Conservation (phyloP, 2,888 invertebrate species). For the Drosophila infuscata region DNA sequence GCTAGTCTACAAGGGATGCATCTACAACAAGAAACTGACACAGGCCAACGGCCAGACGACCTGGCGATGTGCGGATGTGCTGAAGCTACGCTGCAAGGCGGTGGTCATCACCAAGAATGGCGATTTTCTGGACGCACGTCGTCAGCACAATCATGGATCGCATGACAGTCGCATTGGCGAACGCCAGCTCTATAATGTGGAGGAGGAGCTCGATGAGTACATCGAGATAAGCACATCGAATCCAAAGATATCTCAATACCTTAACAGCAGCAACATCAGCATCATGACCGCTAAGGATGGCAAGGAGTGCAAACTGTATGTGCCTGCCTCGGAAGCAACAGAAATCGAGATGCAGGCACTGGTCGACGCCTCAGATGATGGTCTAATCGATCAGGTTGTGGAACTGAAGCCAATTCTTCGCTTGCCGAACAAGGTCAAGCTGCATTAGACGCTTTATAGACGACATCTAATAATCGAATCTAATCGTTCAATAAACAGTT, state of each 20-base stretch:
- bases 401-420: conserved; percentile 33
- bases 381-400: conserved; percentile 37
- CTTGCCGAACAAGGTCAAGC: conserved; percentile 43
- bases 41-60: conserved; percentile 85
- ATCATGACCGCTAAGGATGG: conserved; percentile 80
- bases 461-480: conserved; percentile 11
- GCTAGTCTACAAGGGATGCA: conserved; percentile 84
- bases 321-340: conserved; percentile 78
- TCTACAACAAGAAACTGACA: conserved; percentile 85
- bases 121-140: conserved; percentile 78
- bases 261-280: conserved; percentile 81
- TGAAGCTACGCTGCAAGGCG: conserved; percentile 84
- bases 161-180: conserved; percentile 83
- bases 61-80: conserved; percentile 85
- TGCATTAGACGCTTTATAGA: conserved; percentile 30
- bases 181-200: conserved; percentile 82
- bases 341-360: conserved; percentile 73
- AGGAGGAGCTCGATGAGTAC: conserved; percentile 84
- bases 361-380: conserved; percentile 48
- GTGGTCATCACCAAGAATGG: conserved; percentile 84
- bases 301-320: conserved; percentile 83
- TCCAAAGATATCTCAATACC: conserved; percentile 80
- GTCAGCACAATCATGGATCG: conserved; percentile 83
- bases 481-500: conserved; percentile 1
- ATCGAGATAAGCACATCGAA: conserved; percentile 83